Evolutionary conservation across 2,888 invertebrate species (phyloP).

Genomic region (Trichogramma evanescens): DNA sequence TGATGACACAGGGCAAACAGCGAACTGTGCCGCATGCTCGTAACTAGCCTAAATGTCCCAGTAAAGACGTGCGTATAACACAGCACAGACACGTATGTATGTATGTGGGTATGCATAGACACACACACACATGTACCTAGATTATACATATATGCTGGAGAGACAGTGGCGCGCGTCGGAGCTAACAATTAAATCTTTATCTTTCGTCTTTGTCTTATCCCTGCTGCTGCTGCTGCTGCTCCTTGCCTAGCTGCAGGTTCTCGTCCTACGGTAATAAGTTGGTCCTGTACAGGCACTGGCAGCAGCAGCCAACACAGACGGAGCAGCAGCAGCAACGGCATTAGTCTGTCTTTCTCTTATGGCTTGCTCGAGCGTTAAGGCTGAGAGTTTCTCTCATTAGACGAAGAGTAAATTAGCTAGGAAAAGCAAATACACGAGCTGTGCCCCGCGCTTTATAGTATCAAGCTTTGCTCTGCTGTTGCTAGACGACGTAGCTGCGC

Average conservation of each 20-base stretch:
- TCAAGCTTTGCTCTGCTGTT: background rate
- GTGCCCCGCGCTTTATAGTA: background rate
- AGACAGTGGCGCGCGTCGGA: background rate
- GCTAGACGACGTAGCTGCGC: background rate
- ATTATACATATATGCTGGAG: too few species aligned
- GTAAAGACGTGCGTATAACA: too few species aligned
- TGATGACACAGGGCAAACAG: too few species aligned
- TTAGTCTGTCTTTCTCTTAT: constrained; percentile 13
- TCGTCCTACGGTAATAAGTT: constrained; percentile 10
- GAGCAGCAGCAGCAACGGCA: background rate
- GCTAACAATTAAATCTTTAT: constrained; percentile 21
- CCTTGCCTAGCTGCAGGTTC: background rate
- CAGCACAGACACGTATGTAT: too few species aligned
- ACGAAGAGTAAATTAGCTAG: constrained; percentile 42
- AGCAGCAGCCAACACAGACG: too few species aligned
- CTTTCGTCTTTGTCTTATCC: constrained; percentile 16
- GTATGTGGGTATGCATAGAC: too few species aligned
- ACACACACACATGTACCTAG: too few species aligned
- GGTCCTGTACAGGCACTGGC: background rate
- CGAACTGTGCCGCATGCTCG: too few species aligned
- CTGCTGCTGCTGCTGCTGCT: background rate
- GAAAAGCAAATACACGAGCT: constrained; percentile 33
- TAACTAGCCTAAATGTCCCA: too few species aligned
- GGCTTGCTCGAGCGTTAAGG: constrained; percentile 3
- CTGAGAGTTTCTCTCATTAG: constrained; percentile 34